Base-by-base conservation (phyloP, 1,140 invertebrate genomes). In the Sarcophaga peregrina region DNA sequence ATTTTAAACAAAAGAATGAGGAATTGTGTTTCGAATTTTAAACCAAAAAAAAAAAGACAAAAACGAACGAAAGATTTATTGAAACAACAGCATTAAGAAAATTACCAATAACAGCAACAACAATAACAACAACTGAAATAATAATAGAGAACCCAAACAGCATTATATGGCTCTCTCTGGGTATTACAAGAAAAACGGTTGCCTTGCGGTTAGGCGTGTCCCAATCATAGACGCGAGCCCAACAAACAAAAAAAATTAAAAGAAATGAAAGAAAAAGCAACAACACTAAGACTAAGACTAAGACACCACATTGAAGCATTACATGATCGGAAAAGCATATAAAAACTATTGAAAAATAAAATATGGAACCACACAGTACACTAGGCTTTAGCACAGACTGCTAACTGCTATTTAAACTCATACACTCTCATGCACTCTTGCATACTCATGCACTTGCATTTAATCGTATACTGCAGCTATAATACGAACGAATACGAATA, bases 11-110 rank as follows among this genome's bases (percentile, higher is more conserved):
- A 58, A 80, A 45, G 45, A 62, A 62, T 62, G 45, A 47, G 54
- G 58, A 81, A 58, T 62, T 62, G 80, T 81, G 52, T 81, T 58
- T 81, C 62, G 58, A 68, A 81, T 81, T 20, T 81, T 62, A 86
- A 87, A 87, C 86, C 86, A 88, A 37, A 37, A 37, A 37, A 37
- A 37, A 37, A 37, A 37, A 37, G 4, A 37, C 1, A 1, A 37
- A 37, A 37, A 37, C 25, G 25, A 37, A 37, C n/a, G 25, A 2
- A 86, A 86, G 85, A 68, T 54, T 83, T 73, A 50, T 46, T 72
- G 48, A 76, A 62, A 20, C 54, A 83, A 76, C 20, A 17, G 7
- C 11, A 50, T 46, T 17, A n/a, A 50, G 48, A 25, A 72, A 25
- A 72, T n/a, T n/a, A 15, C 20, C 68, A 47, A 37, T 10, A 82